phyloP scores from a whole-genome alignment of 2,797 vertebrate species.

The Pangasius djambal region DNA sequence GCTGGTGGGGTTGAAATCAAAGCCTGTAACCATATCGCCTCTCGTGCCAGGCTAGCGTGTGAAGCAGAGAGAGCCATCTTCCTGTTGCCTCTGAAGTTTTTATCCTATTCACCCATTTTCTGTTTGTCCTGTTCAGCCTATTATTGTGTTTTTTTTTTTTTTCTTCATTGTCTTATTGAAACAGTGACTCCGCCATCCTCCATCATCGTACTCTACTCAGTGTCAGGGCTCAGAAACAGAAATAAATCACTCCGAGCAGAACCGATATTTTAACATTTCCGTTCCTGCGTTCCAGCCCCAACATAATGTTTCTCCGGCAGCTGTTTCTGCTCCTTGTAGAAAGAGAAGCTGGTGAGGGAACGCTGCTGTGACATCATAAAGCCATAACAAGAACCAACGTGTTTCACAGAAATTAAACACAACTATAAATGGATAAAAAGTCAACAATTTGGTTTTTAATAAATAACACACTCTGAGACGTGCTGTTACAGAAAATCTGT shows the following conservation, averaged over 20 bases:
- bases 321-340: constrained; percentile 1
- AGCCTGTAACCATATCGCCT: background rate
- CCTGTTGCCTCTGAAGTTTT: background rate
- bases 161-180: background rate
- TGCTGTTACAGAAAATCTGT: too few relatives aligned
- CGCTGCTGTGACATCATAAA: background rate
- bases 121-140: background rate
- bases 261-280: background rate
- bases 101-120: too few relatives aligned
- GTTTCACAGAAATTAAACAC: background rate
- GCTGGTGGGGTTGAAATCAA: background rate
- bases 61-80: too few relatives aligned
- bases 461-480: too few relatives aligned
- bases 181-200: background rate
- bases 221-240: background rate
- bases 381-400: background rate
- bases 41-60: background rate
- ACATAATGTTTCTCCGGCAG: background rate
- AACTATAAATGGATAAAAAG: too few relatives aligned
- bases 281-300: background rate
- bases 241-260: background rate
- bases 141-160: background rate
- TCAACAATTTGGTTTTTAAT: too few relatives aligned
- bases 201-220: background rate
- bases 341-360: background rate